Base-by-base conservation (phyloP, 1,140 invertebrate species). In the Homarus americanus region DNA sequence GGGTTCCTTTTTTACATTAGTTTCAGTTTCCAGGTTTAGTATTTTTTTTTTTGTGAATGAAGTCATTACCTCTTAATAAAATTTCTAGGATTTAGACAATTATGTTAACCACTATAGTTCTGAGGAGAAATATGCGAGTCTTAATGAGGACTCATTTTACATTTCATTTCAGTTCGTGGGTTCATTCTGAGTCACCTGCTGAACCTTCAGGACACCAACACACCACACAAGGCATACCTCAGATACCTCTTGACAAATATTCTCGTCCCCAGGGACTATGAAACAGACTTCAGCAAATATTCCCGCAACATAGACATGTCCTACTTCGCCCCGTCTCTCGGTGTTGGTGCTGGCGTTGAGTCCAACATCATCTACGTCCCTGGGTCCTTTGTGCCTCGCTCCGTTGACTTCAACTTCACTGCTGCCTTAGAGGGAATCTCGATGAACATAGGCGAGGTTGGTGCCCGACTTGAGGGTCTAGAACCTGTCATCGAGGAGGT, bases 371-470 rank as follows among this genome's bases (percentile, higher is more conserved):
- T 88, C 76, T 88, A 82, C 63, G 76, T 36, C 0, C 58, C 78
- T 20, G 78, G 86, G 32, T 88, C 86, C 76, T 80, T 88, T 32
- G 63, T 88, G n/a, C 86, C 86, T 79, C 75, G 86, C 40, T 88
- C 86, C 36, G 20, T 88, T 12, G 78, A 36, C 36, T 1, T 84
- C 9, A 90, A 84, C 72, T 32, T 90, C 32, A 84, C 44, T 12
- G 69, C 80, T 38, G 69, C 80, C 38, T 38, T 83, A n/a, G 88
- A 53, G 15, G 88, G 53, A 66, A 83, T 72, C 10, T 49, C 24
- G 32, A 36, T 90, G 28, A 76, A 90, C 53, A 44, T 90, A 15
- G 88, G 66, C 69, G 88, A 90, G 34, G 41, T 90, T 41, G 88
- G 88, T n/a, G 44, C 15, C 4, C 80, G 88, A 7, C 24, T 90